phyloP scores from a whole-genome alignment of 1,140 invertebrate species.

The Drosophila asahinai region DNA sequence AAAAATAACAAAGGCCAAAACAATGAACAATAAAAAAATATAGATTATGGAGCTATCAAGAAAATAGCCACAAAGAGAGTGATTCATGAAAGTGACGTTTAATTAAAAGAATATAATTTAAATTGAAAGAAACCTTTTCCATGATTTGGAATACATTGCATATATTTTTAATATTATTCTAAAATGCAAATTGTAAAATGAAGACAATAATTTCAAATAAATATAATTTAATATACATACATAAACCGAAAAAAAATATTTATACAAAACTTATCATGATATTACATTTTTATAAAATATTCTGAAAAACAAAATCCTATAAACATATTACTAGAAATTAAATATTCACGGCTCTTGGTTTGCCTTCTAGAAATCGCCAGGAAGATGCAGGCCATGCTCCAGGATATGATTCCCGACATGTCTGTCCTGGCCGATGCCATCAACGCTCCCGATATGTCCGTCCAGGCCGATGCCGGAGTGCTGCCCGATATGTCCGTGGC shows the following conservation, averaged over 20 bases:
- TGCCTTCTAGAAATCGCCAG: conserved; percentile 15
- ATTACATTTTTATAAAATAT: no score
- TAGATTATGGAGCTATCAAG: neutral
- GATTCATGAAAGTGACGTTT: neutral
- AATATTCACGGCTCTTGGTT: neutral
- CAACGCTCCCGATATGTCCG: conserved; percentile 35
- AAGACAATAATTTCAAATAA: no score
- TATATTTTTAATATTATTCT: no score
- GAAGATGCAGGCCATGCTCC: conserved; percentile 28
- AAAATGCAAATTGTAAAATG: no score
- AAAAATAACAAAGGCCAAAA: neutral
- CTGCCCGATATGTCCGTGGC: conserved; percentile 54
- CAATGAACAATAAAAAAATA: neutral
- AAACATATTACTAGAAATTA: neutral
- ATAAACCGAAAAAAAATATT: no score
- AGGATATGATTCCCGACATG: conserved; percentile 46
- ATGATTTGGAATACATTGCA: no score
- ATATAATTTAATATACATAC: no score
- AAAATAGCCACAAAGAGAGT: neutral
- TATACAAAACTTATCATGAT: no score
- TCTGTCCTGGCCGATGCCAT: conserved; percentile 23
- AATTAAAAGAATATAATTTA: no score
- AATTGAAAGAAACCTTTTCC: neutral
- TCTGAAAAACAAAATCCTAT: no score
- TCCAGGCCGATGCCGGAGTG: conserved; percentile 30